Evolutionary conservation across 2,888 invertebrate genomes (phyloP).

Genomic region (Patella pellucida): DNA sequence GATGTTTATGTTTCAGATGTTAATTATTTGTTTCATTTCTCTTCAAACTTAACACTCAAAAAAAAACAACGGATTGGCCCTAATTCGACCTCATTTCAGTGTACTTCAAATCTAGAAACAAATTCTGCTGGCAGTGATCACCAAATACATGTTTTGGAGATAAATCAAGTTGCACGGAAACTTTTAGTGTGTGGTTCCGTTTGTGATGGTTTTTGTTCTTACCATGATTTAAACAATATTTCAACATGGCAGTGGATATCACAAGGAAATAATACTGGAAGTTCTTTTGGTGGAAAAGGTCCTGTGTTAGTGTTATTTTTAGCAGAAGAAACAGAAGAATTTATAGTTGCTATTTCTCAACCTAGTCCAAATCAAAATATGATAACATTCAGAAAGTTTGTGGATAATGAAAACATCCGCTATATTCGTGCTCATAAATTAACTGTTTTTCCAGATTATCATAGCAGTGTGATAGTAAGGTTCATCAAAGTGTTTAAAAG

Average conservation of each 20-base stretch:
- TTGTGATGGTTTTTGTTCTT: slow-evolving; percentile 41
- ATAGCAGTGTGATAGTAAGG: slow-evolving; percentile 38
- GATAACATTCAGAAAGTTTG: slow-evolving; percentile 22
- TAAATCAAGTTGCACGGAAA: slow-evolving; percentile 27
- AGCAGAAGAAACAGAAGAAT: not conserved
- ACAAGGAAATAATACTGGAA: not conserved
- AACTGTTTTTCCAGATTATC: slow-evolving; percentile 15
- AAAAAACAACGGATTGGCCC: slow-evolving; percentile 21
- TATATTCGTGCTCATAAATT: slow-evolving; percentile 14
- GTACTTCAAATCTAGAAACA: slow-evolving; percentile 3
- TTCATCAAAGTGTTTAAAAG: slow-evolving; percentile 63
- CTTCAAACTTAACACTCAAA: slow-evolving; percentile 28
- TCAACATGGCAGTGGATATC: slow-evolving; percentile 18
- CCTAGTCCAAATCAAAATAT: slow-evolving; percentile 41
- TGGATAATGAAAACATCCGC: slow-evolving; percentile 11
- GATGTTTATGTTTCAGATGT: slow-evolving; percentile 43
- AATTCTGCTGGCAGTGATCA: slow-evolving; percentile 30
- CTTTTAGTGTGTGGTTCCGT: slow-evolving; percentile 48
- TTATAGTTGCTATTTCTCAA: slow-evolving; percentile 41
- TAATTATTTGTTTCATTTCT: slow-evolving; percentile 41
- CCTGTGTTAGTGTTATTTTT: slow-evolving; percentile 28
- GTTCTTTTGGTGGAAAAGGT: slow-evolving; percentile 26
- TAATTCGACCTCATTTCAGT: slow-evolving; percentile 17
- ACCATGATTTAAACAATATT: slow-evolving; percentile 36
- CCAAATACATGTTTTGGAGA: slow-evolving; percentile 41